Conservation (phyloP, 1,140 invertebrate genomes). For the Paraescarpia echinospica region DNA sequence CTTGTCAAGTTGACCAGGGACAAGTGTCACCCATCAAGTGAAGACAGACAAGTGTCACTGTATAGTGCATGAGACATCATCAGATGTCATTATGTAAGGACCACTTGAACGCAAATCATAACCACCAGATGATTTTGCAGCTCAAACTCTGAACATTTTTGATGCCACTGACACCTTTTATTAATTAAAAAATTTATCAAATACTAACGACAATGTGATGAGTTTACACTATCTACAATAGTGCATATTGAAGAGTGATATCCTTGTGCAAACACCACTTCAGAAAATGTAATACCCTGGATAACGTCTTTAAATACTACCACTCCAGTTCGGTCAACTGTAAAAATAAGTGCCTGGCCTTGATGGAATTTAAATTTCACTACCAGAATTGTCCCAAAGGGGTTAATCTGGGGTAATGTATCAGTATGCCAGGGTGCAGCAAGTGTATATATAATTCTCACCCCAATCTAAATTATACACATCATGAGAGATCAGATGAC, state of each 20-base stretch:
- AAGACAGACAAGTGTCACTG: neutral
- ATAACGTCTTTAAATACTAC: neutral
- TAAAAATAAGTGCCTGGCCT: neutral
- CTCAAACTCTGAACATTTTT: neutral
- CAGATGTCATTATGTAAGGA: neutral
- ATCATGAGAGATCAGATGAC: neutral
- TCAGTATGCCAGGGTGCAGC: neutral
- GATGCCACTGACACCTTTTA: neutral
- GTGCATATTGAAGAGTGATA: no score
- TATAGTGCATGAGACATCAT: neutral
- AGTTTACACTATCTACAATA: neutral
- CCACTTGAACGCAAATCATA: neutral
- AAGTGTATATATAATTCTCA: neutral
- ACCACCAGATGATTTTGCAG: neutral
- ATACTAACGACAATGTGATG: neutral
- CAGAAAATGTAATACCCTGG: neutral
- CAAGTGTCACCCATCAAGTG: neutral
- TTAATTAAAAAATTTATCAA: neutral
- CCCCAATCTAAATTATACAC: neutral
- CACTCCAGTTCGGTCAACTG: neutral
- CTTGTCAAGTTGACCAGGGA: neutral
- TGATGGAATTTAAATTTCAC: neutral
- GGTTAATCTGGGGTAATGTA: neutral
- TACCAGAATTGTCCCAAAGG: neutral
- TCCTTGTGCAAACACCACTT: neutral